These are phyloP conservation scores for Daboia siamensis DNA, from an alignment of 2,113 vertebrate species.

Conservation along the genomic window DNA sequence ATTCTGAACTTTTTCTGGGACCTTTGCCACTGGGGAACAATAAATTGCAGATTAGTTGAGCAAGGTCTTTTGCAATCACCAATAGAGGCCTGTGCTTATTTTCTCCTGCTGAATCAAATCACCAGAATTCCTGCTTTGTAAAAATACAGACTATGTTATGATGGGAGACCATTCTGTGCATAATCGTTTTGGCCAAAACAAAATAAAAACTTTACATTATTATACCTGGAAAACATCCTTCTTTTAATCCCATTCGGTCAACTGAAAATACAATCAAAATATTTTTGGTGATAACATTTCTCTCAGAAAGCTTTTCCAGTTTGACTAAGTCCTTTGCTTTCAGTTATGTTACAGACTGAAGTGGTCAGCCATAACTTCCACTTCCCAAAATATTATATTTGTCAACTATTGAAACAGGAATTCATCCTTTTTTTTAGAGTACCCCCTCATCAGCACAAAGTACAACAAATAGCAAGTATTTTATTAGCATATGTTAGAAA, in stretches of 20 bases:
- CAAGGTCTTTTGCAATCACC: not conserved
- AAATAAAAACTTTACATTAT: not conserved
- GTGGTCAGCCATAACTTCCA: not conserved
- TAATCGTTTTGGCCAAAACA: not conserved
- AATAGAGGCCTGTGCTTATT: not conserved
- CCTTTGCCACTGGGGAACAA: not conserved
- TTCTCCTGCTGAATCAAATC: not conserved
- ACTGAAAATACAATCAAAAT: not conserved
- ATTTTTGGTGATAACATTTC: not conserved
- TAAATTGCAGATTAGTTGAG: not conserved
- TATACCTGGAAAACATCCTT: not conserved
- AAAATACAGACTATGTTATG: not conserved
- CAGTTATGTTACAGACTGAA: not conserved
- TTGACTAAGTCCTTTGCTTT: not conserved
- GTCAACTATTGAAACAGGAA: not conserved
- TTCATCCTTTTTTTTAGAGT: too few relatives aligned
- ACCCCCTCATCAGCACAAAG: not conserved
- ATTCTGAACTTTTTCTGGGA: constrained; percentile 1
- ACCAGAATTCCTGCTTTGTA: not conserved
- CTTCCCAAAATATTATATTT: not conserved
- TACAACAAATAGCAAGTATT: not conserved
- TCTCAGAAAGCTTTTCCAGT: not conserved
- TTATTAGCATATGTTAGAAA: not conserved
- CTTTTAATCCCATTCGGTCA: not conserved
- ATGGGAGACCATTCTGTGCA: not conserved